Evolutionary conservation across 2,888 invertebrate species (phyloP).

Genomic region (Esperia sulphurella): DNA sequence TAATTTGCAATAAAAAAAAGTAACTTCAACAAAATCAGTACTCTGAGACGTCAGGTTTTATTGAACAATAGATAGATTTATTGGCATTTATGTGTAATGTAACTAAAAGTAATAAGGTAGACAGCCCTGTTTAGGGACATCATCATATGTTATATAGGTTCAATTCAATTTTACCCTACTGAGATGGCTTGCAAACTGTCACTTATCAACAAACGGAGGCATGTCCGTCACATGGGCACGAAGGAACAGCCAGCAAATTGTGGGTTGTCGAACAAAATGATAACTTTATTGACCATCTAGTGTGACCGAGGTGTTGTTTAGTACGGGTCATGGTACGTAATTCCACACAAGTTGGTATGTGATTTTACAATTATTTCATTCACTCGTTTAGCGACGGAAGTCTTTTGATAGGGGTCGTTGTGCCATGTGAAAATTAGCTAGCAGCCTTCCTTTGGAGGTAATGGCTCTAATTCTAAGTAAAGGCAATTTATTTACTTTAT

Average conservation of each 20-base stretch:
- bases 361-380: slow-evolving; percentile 35
- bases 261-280: slow-evolving; percentile 20
- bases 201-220: not conserved
- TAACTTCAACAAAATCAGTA: too few relatives aligned
- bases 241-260: slow-evolving; percentile 18
- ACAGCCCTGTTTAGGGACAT: too few relatives aligned
- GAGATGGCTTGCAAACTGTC: not conserved
- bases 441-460: not conserved
- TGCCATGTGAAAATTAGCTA: slow-evolving; percentile 4
- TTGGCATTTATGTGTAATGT: too few relatives aligned
- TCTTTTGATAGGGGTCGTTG: slow-evolving; percentile 11
- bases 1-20: too few relatives aligned
- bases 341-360: slow-evolving; percentile 18
- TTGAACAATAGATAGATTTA: too few relatives aligned
- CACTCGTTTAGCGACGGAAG: slow-evolving; percentile 32
- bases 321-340: slow-evolving; percentile 18
- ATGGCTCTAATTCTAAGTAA: too few relatives aligned
- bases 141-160: too few relatives aligned
- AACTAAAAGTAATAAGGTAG: too few relatives aligned
- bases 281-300: slow-evolving; percentile 22
- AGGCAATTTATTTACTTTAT: too few relatives aligned
- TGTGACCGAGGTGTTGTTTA: slow-evolving; percentile 38
- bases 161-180: too few relatives aligned
- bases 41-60: too few relatives aligned
- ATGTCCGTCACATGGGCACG: not conserved